These are phyloP conservation scores for Anguilla anguilla DNA, from an alignment of 2,797 vertebrate genomes.

Conservation along the genomic window DNA sequence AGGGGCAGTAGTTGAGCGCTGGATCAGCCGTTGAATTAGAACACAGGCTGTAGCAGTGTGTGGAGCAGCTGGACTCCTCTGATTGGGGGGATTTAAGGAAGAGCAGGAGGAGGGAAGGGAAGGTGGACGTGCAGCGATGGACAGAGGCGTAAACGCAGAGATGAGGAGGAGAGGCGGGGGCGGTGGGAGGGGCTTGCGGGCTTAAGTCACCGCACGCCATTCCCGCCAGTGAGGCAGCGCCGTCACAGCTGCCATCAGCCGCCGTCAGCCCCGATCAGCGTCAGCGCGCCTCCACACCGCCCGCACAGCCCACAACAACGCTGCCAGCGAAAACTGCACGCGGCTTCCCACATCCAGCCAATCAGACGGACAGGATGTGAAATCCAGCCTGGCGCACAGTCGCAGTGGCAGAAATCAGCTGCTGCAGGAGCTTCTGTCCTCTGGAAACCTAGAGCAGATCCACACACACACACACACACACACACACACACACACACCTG, in stretches of 20 bases:
- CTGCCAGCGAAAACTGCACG: not conserved
- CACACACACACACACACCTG: conserved; percentile 77
- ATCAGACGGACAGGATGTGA: not conserved
- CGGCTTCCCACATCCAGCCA: not conserved
- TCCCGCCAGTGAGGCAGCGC: too few relatives aligned
- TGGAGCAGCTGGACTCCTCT: not conserved
- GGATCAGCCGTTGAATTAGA: not conserved
- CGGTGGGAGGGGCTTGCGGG: not conserved
- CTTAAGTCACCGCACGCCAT: not conserved
- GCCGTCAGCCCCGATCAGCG: not conserved
- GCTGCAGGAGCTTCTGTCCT: not conserved
- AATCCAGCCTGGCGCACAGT: not conserved
- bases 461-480: not conserved
- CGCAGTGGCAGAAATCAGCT: not conserved
- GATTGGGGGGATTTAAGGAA: not conserved
- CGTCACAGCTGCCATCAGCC: not conserved
- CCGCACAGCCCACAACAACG: not conserved
- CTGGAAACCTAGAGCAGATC: not conserved
- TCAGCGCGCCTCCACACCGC: not conserved
- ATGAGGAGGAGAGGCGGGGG: not conserved
- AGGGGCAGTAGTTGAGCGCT: not conserved
- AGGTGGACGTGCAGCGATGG: not conserved
- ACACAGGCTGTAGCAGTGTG: not conserved
- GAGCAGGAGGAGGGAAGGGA: not conserved
- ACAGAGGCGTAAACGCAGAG: not conserved